A percentile compares a stretch with the other conserved stretches of the same genome.
Conservation (phyloP, 2,888 invertebrate genomes). For the Myopa testacea region DNA sequence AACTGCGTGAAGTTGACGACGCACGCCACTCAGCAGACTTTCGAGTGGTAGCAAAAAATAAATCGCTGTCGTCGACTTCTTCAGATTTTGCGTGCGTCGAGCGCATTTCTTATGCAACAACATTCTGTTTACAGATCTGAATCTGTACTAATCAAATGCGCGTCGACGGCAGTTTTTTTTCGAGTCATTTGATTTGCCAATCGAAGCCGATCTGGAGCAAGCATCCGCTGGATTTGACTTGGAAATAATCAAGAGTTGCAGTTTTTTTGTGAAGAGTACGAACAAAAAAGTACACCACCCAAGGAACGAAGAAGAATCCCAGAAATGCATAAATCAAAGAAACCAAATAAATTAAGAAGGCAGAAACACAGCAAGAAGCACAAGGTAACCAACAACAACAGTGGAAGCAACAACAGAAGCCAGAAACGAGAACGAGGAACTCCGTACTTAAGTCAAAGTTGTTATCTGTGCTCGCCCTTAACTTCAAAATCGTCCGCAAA, state of each 20-base stretch:
- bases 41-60: too few species aligned
- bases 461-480: background rate
- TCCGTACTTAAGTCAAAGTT: background rate
- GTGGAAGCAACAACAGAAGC: too few species aligned
- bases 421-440: too few species aligned
- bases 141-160: conserved; percentile 18
- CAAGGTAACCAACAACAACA: too few species aligned
- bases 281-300: too few species aligned
- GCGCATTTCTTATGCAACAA: background rate
- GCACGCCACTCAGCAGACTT: too few species aligned
- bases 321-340: background rate
- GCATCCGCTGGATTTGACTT: conserved; percentile 36
- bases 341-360: background rate
- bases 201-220: conserved; percentile 28
- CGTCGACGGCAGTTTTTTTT: conserved; percentile 22
- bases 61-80: too few species aligned
- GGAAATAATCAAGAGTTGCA: background rate
- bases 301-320: too few species aligned
- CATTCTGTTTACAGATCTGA: background rate
- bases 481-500: background rate
- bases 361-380: background rate
- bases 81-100: background rate
- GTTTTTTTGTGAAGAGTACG: too few species aligned
- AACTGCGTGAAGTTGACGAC: too few species aligned
- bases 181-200: conserved; percentile 18